These are phyloP conservation scores for Drosophila pseudoananassae DNA, from an alignment of 1,140 invertebrate species.

Conservation along the genomic window DNA sequence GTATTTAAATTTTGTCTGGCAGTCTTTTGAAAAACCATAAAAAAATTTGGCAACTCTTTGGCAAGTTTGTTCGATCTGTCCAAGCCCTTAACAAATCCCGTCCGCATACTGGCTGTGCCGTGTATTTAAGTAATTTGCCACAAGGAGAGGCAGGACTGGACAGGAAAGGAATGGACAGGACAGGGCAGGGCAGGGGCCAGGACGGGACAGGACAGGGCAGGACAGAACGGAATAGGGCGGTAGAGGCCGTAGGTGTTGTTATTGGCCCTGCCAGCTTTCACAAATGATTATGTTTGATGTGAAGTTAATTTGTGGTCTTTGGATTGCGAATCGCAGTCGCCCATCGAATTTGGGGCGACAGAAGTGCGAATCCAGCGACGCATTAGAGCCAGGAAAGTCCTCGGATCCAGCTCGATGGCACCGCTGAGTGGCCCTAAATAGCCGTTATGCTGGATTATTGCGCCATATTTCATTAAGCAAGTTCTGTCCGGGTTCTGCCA, in stretches of 20 bases:
- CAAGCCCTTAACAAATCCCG: slow-evolving; percentile 29
- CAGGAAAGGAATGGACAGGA: neutral
- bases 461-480: slow-evolving; percentile 78
- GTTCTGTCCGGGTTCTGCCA: slow-evolving; percentile 7
- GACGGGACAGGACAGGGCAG: no score
- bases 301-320: slow-evolving; percentile 77
- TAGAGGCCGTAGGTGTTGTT: slow-evolving; percentile 61
- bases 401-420: neutral
- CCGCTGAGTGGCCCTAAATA: slow-evolving; percentile 75
- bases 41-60: slow-evolving; percentile 17
- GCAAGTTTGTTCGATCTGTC: slow-evolving; percentile 13
- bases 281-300: slow-evolving; percentile 83
- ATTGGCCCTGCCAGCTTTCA: slow-evolving; percentile 69
- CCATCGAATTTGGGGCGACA: slow-evolving; percentile 34
- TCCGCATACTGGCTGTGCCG: slow-evolving; percentile 30
- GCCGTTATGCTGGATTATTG: slow-evolving; percentile 79
- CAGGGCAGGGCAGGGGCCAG: no score
- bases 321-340: slow-evolving; percentile 37
- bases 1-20: slow-evolving; percentile 4
- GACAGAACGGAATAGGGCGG: neutral
- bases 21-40: neutral
- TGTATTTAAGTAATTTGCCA: slow-evolving; percentile 79
- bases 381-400: slow-evolving; percentile 51
- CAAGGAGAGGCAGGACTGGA: slow-evolving; percentile 9
- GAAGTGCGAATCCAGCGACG: slow-evolving; percentile 68